These are phyloP conservation scores for Hymenochirus boettgeri DNA, from an alignment of 2,113 vertebrate genomes.

Conservation along the genomic window DNA sequence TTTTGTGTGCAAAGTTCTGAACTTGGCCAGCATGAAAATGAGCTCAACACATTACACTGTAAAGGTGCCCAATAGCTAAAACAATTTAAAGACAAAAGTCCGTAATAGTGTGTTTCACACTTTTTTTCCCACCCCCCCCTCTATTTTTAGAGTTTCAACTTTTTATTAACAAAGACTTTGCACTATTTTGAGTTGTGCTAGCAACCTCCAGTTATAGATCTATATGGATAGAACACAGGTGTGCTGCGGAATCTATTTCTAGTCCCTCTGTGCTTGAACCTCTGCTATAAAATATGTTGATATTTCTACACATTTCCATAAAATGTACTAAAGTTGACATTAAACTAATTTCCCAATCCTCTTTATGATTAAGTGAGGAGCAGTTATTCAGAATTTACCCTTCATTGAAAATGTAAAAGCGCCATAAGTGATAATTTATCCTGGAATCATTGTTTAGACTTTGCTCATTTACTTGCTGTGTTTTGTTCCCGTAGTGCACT, in stretches of 20 bases:
- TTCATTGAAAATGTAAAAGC: no score
- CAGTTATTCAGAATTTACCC: no score
- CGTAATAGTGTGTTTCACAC: not conserved
- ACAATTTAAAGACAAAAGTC: not conserved
- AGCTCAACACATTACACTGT: not conserved
- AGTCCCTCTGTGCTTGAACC: not conserved
- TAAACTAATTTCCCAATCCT: no score
- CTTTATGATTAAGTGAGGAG: no score
- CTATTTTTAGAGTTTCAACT: not conserved
- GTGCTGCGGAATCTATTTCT: not conserved
- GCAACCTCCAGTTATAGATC: not conserved
- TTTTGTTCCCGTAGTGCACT: no score
- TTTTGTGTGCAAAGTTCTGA: conserved; percentile 23
- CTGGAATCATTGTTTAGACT: no score
- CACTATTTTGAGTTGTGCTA: conserved; percentile 4
- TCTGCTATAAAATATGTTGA: not conserved
- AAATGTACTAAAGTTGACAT: no score
- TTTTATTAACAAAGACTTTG: not conserved
- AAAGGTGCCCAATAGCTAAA: conserved; percentile 9
- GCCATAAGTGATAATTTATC: no score
- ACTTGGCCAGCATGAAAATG: not conserved
- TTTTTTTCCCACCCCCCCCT: no score
- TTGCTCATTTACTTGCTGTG: no score
- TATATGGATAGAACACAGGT: not conserved
- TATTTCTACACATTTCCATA: not conserved